Evolutionary conservation across 1,140 invertebrate genomes (phyloP).

Genomic region (Aplysia californica): DNA sequence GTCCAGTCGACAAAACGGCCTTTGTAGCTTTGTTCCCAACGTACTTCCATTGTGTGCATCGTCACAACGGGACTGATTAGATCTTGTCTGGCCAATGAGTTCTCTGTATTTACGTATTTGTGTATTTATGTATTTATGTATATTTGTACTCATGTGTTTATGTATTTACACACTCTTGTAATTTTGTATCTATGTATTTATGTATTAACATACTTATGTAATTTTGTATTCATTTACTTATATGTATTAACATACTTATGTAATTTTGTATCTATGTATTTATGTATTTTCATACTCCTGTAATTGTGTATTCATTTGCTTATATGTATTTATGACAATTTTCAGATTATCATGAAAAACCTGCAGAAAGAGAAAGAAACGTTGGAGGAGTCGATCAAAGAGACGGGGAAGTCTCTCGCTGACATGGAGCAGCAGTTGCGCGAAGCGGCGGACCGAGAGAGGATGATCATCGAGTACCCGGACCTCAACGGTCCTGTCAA

Average conservation of each 20-base stretch:
- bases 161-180: conserved; percentile 19
- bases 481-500: conserved; percentile 53
- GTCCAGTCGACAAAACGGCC: no score
- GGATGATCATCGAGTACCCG: conserved; percentile 63
- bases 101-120: conserved; percentile 7
- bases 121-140: conserved; percentile 1
- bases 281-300: neutral
- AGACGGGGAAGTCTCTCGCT: conserved; percentile 41
- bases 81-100: no score
- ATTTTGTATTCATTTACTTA: conserved; percentile 9
- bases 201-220: conserved; percentile 25
- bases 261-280: conserved; percentile 17
- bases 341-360: conserved; percentile 51
- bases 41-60: no score
- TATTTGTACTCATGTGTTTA: conserved; percentile 18
- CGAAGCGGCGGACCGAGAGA: conserved; percentile 55
- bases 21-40: no score
- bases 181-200: conserved; percentile 6
- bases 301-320: neutral
- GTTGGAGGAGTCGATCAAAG: conserved; percentile 47
- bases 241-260: conserved; percentile 18
- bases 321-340: no score
- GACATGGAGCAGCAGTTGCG: conserved; percentile 45
- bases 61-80: no score
- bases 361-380: conserved; percentile 48